Base-by-base conservation (phyloP, 2,797 vertebrate genomes). In the Rhinichthys osculus region DNA sequence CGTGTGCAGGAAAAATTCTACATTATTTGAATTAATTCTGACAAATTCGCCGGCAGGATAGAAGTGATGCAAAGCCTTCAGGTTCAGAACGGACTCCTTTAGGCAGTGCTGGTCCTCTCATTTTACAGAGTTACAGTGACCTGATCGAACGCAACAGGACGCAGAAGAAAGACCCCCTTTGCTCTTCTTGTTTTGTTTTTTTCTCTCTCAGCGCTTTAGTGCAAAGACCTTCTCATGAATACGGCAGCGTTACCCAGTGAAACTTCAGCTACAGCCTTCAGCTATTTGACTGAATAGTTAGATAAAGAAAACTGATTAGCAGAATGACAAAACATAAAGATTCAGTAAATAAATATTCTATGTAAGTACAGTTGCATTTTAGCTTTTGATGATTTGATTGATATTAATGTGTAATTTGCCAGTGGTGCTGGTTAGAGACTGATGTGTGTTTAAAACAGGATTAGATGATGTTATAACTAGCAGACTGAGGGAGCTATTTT, bases 41-140 rank as follows among this genome's bases (percentile, higher is more conserved):
- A 83, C 71, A 83, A 67, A 83, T 73, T 78, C 59, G 62, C 70
- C 82, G 38, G 71, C 82, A 33, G 64, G 79, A 83, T 81, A 82
- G 38, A 64, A 79, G 62, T 38, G 54, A 44, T 11, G 21, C 73
- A 62, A 69, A 70, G 86, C 35, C 70, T 52, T 81, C 71, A 42
- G 54, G 79, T 82, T 78, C 74, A 82, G 79, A 80, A 74, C 9
- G 44, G 78, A 81, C 78, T 72, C 30, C 6, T 69, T 40, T 40
- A 72, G 35, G 35, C 42, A 33, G 40, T 35, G 59, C 72, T 50
- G 82, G 57, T 76, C 57, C 35, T 73, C 71, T 83, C 82, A 8
- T 50, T 83, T 83, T 83, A 69, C 76, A 14, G 33, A 70, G 78
- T 84, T 81, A 87, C 69, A 47, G 66, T 74, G 86, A 84, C 84